Base-by-base conservation (phyloP, 2,888 invertebrate genomes). In the Heliconius erato region DNA sequence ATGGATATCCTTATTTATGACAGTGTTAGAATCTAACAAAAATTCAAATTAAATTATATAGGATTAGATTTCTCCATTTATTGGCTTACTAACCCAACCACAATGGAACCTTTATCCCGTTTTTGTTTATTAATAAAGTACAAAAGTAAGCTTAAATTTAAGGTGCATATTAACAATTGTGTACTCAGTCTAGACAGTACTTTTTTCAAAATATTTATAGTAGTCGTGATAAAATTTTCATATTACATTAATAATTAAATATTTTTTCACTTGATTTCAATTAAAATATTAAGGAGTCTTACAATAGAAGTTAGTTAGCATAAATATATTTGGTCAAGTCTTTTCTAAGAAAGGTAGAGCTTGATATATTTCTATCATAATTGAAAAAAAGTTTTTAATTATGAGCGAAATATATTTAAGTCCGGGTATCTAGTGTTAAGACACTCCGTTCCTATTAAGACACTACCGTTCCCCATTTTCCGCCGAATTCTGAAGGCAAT, bases 1-100 rank as follows among this genome's bases (percentile, higher is more conserved):
- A 87, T 86, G 86, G 88, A 88, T 88, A 87, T 87, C 87, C 87
- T 88, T 90, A 90, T 91, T 91, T 90, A 92, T 88, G 87, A 77
- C 35, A 77, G 74, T 83, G 79, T 81, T 82, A 80, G 83, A 82
- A 74, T 26, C 9, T 77, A 40, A 71, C 63, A 49, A 63, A 35
- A 14, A 63, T 63, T 32, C 4, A 76, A 59, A 54, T 9, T 40
- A 44, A 49, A 71, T 71, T 76, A 35, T 76, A 63, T 63, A 35
- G 59, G 3, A 35, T 59, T 76, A 76, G 16, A 63, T 16, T 63
- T 63, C n/a, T 76, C n/a, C 35, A 40, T 63, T 16, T 63, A 63
- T 16, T 54, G 54, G 54, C 6, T 54, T 54, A 19, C 19, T 11
- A 40, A 40, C 1, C 7, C 19, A 44, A 72, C 40, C 11, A 44